These are phyloP conservation scores for Aleadryas rufinucha DNA, from an alignment of 2,113 vertebrate genomes.

Conservation along the genomic window DNA sequence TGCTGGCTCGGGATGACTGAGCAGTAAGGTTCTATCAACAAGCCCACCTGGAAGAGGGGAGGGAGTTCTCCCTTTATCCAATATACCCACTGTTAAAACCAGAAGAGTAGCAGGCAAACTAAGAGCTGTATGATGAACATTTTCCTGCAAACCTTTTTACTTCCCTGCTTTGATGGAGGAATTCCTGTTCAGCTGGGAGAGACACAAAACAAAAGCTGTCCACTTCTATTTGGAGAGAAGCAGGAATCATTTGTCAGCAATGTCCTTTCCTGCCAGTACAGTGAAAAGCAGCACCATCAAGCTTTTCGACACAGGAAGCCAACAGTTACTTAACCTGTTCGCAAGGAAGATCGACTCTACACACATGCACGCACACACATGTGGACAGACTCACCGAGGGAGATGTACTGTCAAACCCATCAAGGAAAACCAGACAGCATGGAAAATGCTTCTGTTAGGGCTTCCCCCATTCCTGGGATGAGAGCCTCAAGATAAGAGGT, in stretches of 20 bases:
- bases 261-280: background rate
- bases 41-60: background rate
- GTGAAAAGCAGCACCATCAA: background rate
- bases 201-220: constrained; percentile 17
- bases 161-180: constrained; percentile 6
- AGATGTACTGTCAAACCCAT: background rate
- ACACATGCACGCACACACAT: background rate
- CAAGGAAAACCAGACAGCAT: background rate
- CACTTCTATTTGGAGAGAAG: background rate
- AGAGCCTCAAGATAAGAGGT: background rate
- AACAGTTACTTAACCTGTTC: background rate
- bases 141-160: constrained; percentile 12
- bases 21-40: background rate
- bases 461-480: background rate
- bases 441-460: background rate
- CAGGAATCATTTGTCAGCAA: background rate
- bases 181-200: background rate
- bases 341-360: background rate
- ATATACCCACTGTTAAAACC: background rate
- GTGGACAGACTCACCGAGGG: background rate
- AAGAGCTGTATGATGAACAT: background rate
- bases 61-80: background rate
- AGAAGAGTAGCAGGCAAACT: background rate
- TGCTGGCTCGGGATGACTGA: background rate
- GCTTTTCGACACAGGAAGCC: background rate